Base-by-base conservation (phyloP, 2,888 invertebrate genomes). In the Galerucella calmariensis region DNA sequence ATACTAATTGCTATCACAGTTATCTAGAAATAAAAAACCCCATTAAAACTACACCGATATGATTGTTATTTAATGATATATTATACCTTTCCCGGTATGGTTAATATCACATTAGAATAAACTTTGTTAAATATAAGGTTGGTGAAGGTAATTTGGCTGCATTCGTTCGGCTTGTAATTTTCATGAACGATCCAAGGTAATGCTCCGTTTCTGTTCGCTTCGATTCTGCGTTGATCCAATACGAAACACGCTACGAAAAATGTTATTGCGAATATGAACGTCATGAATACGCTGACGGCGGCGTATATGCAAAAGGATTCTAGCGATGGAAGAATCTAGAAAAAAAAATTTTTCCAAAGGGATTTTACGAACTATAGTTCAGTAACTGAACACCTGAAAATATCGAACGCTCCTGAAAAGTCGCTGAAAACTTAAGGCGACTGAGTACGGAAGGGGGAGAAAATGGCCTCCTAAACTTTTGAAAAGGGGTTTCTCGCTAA, bases 241-340 rank as follows among this genome's bases (percentile, higher is more conserved):
- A 93, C 91, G 81, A 95, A 92, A 78, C 93, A 92, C 2, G 94
- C 94, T 14, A 94, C 91, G 86, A 95, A 95, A 86, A 95, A 94
- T n/a, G 95, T 95, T 8, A 94, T 90, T 80, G 94, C 93, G 82
- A 92, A 93, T 72, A 93, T 87, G 85, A 92, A 95, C 27, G 94
- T 93, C 81, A 93, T 91, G 74, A 94, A 89, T 1, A 95, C 93
- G 24, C 94, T 94, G 1, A 92, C 86, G 9, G 94, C 93, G 14
- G 95, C 94, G 85, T 94, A 95, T 68, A 95, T 89, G 85, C 96
- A 95, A 85, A 94, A 95, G 0, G 95, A 94, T 85, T 93, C 92
- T 48, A 96, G 88, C 4, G 94, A 94, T 24, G 95, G 95, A 75
- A 96, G 88, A 81, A 94, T 92, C 92, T 92, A 82, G 27, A 88